Percentiles rank a stretch among this genome's conserved stretches.
Evolutionary conservation across 35 echinoderm and acorn worm species (phyloP).

Genomic region (Acanthaster planci): DNA sequence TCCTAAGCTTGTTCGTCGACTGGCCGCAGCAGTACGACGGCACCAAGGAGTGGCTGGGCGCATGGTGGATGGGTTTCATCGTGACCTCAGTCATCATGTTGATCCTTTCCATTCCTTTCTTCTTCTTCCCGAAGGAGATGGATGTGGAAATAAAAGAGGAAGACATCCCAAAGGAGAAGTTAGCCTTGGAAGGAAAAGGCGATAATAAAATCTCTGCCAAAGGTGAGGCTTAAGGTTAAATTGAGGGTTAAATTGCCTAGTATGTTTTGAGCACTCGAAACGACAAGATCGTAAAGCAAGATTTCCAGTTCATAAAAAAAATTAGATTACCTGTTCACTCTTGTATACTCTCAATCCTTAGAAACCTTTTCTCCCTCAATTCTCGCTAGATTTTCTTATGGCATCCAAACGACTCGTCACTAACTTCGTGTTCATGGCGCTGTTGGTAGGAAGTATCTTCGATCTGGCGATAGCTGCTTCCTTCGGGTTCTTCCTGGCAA

Average conservation of each 20-base stretch:
- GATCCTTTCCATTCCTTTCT: constrained; percentile 61
- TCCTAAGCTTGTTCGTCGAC: constrained; percentile 28
- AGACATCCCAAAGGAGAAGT: background rate
- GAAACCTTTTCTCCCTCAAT: too few relatives aligned
- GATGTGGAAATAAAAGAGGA: constrained; percentile 4
- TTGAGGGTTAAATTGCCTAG: too few relatives aligned
- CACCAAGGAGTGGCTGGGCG: constrained; percentile 61
- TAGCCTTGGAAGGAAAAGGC: background rate
- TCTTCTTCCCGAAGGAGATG: constrained; percentile 83
- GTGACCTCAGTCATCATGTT: constrained; percentile 43
- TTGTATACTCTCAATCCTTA: too few relatives aligned
- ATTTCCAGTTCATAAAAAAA: too few relatives aligned
- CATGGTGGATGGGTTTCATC: constrained; percentile 91
- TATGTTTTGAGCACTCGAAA: background rate
- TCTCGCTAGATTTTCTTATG: constrained; percentile 54
- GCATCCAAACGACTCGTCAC: constrained; percentile 44
- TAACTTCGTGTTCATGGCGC: constrained; percentile 38
- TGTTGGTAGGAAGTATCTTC: constrained; percentile 21
- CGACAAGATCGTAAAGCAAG: background rate
- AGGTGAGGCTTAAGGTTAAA: too few relatives aligned
- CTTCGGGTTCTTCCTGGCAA: constrained; percentile 45
- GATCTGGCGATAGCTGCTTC: constrained; percentile 32
- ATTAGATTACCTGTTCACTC: too few relatives aligned
- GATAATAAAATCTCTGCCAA: background rate
- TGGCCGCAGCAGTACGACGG: constrained; percentile 21